phyloP scores from a whole-genome alignment of 2,888 invertebrate genomes.

The Tineola bisselliella region DNA sequence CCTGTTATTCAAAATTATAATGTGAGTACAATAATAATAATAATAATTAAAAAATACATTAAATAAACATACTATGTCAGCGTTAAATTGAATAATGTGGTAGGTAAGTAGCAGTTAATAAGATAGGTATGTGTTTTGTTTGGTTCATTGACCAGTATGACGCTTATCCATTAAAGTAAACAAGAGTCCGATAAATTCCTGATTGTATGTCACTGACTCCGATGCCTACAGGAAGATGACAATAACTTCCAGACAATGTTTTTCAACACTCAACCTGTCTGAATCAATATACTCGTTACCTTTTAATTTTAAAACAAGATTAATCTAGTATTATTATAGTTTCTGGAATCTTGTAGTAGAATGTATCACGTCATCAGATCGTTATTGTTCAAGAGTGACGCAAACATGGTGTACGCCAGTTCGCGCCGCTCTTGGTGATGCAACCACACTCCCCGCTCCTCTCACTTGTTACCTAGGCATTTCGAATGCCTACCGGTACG shows the following conservation, averaged over 20 bases:
- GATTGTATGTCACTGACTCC: slow-evolving; percentile 56
- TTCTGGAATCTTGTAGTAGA: not conserved
- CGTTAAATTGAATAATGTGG: not conserved
- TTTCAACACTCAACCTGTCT: not conserved
- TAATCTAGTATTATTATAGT: too few relatives aligned
- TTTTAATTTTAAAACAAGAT: too few relatives aligned
- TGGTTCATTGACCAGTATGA: slow-evolving; percentile 62
- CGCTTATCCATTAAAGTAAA: slow-evolving; percentile 53
- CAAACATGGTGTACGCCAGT: slow-evolving; percentile 4
- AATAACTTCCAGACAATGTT: not conserved
- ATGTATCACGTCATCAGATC: slow-evolving; percentile 9
- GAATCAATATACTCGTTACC: too few relatives aligned
- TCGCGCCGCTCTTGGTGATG: slow-evolving; percentile 13
- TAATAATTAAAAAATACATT: too few relatives aligned
- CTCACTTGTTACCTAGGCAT: slow-evolving; percentile 6
- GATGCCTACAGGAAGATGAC: slow-evolving; percentile 15
- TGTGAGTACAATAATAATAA: too few relatives aligned
- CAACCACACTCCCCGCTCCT: slow-evolving; percentile 12
- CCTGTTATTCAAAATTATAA: too few relatives aligned
- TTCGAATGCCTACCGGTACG: not conserved
- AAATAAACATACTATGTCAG: not conserved
- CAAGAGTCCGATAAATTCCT: slow-evolving; percentile 59
- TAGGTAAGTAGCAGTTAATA: not conserved
- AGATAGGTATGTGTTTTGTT: slow-evolving; percentile 36
- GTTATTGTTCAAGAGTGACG: slow-evolving; percentile 13